Percentiles rank a stretch among this genome's conserved stretches.
phyloP scores from a whole-genome alignment of 2,888 invertebrate genomes.

The Drosophila planitibia region DNA sequence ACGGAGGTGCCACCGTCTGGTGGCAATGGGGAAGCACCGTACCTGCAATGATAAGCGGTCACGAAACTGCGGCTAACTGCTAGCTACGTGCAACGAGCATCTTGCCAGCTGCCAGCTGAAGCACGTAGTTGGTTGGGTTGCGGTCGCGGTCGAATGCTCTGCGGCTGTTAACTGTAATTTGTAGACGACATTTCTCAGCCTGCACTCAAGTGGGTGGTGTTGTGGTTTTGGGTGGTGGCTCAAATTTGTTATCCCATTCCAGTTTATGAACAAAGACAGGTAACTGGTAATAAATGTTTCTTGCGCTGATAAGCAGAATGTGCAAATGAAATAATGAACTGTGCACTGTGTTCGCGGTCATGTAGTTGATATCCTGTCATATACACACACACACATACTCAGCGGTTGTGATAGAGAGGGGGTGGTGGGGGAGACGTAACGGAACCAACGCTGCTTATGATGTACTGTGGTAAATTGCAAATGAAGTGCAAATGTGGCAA shows the following conservation, averaged over 20 bases:
- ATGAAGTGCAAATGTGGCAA: conserved; percentile 52
- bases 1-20: conserved; percentile 88
- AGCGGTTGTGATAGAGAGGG: neutral
- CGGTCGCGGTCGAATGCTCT: conserved; percentile 55
- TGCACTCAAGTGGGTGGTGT: conserved; percentile 19
- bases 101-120: conserved; percentile 15
- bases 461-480: conserved; percentile 45
- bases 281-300: conserved; percentile 62
- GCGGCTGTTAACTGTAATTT: conserved; percentile 65
- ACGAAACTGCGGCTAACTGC: conserved; percentile 54
- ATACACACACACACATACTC: conserved; percentile 36
- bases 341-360: conserved; percentile 64
- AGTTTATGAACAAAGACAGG: conserved; percentile 7
- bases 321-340: conserved; percentile 78
- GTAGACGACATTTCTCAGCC: conserved; percentile 57
- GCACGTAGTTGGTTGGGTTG: conserved; percentile 75
- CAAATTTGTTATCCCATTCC: neutral
- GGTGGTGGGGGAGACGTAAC: neutral
- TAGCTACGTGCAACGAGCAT: conserved; percentile 54
- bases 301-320: conserved; percentile 66
- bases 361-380: conserved; percentile 47
- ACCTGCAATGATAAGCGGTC: conserved; percentile 84
- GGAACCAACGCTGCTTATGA: neutral
- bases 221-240: neutral
- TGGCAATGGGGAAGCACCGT: conserved; percentile 88